Evolutionary conservation across 1,140 invertebrate species (phyloP).

Genomic region (Lucilia sericata): DNA sequence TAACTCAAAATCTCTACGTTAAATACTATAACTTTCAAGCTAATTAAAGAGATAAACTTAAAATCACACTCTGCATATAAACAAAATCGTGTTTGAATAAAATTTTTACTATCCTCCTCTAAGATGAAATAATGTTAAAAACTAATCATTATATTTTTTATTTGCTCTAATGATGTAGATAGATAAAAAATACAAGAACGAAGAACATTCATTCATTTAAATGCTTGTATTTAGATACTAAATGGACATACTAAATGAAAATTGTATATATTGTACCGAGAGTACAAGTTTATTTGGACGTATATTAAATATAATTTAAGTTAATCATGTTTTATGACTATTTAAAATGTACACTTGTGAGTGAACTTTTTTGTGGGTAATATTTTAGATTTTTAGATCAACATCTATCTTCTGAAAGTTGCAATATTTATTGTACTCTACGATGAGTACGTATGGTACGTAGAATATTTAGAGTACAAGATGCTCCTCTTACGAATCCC

Average conservation of each 20-base stretch:
- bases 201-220: background rate
- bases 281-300: too few species aligned
- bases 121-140: background rate
- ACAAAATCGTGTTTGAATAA: background rate
- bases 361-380: background rate
- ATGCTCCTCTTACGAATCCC: too few species aligned
- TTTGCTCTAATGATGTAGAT: too few species aligned
- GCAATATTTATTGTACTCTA: background rate
- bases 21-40: too few species aligned
- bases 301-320: slow-evolving; percentile 19
- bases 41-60: too few species aligned
- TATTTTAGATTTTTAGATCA: background rate
- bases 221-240: background rate
- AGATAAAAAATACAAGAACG: background rate
- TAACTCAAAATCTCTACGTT: too few species aligned
- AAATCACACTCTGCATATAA: too few species aligned
- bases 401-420: background rate
- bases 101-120: background rate
- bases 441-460: too few species aligned
- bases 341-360: background rate
- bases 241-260: background rate
- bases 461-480: too few species aligned
- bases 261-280: too few species aligned
- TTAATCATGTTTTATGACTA: background rate
- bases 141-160: too few species aligned